Evolutionary conservation across 2,113 vertebrate genomes (phyloP), one percentile per base, ranked within the genome.

Genomic region (Rhombomys opimus): DNA sequence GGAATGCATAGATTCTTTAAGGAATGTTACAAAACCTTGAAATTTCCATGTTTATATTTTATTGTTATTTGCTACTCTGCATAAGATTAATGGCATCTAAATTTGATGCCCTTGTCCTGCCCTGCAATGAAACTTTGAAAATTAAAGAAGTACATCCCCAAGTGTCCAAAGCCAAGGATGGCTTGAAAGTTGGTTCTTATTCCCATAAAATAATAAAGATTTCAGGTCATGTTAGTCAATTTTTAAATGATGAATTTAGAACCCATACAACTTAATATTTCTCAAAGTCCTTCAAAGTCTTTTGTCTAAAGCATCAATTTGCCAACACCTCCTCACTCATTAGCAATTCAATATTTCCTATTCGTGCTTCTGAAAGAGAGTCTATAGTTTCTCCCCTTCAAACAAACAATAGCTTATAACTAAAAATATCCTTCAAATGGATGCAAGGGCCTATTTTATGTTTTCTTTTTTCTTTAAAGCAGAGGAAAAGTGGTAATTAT

Each of bases 341-440:
- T 95, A 96, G 80, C 73, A 94, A 93, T 85, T 93, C 95, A 92
- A 17, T 94, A 30, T 95, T 97, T 86, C 87, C 50, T 92, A 50
- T 87, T 84, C 87, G 59, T 90, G 50, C 35, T 61, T 95, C 54
- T 0, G 54, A 96, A 94, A 3, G 86, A 38, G 20, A 95, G 65
- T 46, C 94, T 77, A 80, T 68, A 25, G 32, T n/a, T 90, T 87
- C 14, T 72, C 94, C 46, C 17, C 14, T 89, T 52, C 12, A 93
- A 89, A 88, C 77, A 96, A 94, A 0, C 12, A 81, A 52, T 97
- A 70, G 54, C 90, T 97, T 93, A 61, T 52, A 76, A 68, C 70
- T 54, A 59, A 17, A 70, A 96, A 72, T 95, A 95, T 75, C 32
- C n/a, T 96, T 11, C 75, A 25, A 87, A 0, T 3, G 0, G 72